A percentile compares a stretch with the other conserved stretches of the same genome.
Conservation (phyloP, 1,140 invertebrate species). For the Callitettix versicolor region DNA sequence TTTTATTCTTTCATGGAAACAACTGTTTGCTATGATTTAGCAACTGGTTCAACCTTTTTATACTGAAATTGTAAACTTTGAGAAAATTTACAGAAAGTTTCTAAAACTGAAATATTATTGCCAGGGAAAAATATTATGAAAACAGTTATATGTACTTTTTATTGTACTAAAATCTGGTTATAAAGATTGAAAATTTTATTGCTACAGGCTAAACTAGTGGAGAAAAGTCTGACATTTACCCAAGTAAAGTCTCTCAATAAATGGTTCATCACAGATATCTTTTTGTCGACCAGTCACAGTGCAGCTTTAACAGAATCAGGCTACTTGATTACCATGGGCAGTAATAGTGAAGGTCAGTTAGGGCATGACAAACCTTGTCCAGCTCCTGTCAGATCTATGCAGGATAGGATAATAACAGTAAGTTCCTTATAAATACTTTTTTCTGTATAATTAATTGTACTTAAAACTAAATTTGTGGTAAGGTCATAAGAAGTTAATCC, state of each 20-base stretch:
- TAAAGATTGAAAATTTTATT: too few species aligned
- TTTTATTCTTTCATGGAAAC: too few species aligned
- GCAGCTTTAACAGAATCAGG: conserved; percentile 54
- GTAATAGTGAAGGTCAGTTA: conserved; percentile 48
- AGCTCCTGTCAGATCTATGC: conserved; percentile 42
- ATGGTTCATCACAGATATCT: conserved; percentile 38
- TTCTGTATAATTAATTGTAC: conserved; percentile 2
- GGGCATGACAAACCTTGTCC: conserved; percentile 39
- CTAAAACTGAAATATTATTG: too few species aligned
- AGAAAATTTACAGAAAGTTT: too few species aligned
- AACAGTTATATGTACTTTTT: too few species aligned
- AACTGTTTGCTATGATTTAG: too few species aligned
- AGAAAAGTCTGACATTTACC: conserved; percentile 13
- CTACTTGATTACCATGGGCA: conserved; percentile 52
- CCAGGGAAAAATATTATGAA: too few species aligned
- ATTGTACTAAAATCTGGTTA: too few species aligned
- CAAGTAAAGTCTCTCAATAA: conserved; percentile 16
- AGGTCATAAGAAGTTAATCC: too few species aligned
- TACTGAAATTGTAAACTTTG: too few species aligned
- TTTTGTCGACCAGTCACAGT: conserved; percentile 45
- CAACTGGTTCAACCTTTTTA: too few species aligned
- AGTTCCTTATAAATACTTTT: conserved; percentile 11
- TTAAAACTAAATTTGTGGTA: too few species aligned
- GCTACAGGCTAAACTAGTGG: background rate
- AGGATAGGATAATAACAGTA: conserved; percentile 42